A percentile compares a stretch with the other conserved stretches of the same genome.
Conservation (phyloP, 2,888 invertebrate species). For the Ophion slaviceki region DNA sequence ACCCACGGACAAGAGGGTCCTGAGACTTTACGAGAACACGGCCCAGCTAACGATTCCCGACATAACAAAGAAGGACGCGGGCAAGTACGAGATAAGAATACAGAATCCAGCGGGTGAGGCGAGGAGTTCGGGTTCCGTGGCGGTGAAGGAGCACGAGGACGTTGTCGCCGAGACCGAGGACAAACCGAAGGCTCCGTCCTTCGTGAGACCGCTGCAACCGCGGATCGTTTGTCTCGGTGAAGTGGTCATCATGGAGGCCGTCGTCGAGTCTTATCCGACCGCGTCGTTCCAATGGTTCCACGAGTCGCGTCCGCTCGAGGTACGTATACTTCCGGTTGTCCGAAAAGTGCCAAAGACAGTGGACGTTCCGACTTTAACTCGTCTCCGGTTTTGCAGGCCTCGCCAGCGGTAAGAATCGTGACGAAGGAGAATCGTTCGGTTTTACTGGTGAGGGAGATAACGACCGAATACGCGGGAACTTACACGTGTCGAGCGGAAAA, state of each 20-base stretch:
- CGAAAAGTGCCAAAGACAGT: no score
- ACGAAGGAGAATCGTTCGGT: conserved; percentile 92
- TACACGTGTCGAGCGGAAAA: conserved; percentile 96
- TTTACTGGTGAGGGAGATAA: conserved; percentile 90
- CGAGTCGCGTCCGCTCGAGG: conserved; percentile 89
- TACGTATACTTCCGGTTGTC: conserved; percentile 66
- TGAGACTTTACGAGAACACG: conserved; percentile 86
- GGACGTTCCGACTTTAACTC: not conserved
- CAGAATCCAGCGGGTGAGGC: conserved; percentile 91
- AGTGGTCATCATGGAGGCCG: conserved; percentile 91
- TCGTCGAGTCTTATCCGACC: conserved; percentile 90
- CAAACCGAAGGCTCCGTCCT: conserved; percentile 89
- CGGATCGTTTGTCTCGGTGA: conserved; percentile 89
- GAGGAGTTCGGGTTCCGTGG: conserved; percentile 92
- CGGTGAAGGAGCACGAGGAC: conserved; percentile 87
- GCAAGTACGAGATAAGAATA: conserved; percentile 95
- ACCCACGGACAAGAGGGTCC: conserved; percentile 86
- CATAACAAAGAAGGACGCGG: conserved; percentile 90
- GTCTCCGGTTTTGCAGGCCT: conserved; percentile 82
- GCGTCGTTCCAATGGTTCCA: conserved; percentile 96
- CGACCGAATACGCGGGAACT: conserved; percentile 89
- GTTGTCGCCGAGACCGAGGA: conserved; percentile 81
- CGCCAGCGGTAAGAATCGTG: conserved; percentile 89
- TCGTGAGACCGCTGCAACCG: conserved; percentile 89
- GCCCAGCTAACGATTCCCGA: conserved; percentile 88